These are phyloP conservation scores for Toxotes chatareus DNA, from an alignment of 2,113 vertebrate genomes.

Conservation along the genomic window DNA sequence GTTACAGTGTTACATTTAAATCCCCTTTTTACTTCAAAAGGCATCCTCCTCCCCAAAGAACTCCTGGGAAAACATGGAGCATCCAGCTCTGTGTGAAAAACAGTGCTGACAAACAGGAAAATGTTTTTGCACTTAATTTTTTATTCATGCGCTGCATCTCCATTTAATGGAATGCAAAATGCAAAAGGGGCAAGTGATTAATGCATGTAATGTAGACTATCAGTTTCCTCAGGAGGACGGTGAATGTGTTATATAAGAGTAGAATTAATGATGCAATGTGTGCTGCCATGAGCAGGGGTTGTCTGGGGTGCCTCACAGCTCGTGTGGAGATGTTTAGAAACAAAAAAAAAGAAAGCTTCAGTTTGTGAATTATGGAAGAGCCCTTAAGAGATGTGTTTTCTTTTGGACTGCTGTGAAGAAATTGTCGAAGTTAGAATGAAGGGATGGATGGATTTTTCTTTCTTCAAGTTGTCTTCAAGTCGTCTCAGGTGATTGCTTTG, in stretches of 20 bases:
- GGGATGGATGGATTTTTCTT: background rate
- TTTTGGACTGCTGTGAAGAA: background rate
- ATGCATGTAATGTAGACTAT: conserved; percentile 36
- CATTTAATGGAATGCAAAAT: conserved; percentile 47
- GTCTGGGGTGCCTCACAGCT: conserved; percentile 20
- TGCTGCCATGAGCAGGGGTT: conserved; percentile 10
- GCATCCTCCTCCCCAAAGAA: background rate
- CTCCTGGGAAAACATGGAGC: conserved; percentile 22
- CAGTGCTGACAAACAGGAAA: conserved; percentile 43
- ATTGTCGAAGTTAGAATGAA: background rate
- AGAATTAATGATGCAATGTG: conserved; percentile 58
- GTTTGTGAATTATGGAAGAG: conserved; percentile 49
- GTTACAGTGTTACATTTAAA: conserved; percentile 16
- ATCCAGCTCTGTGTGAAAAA: conserved; percentile 31
- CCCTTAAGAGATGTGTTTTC: background rate
- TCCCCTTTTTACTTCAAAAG: conserved; percentile 43
- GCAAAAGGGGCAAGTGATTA: conserved; percentile 50
- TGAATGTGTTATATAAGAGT: conserved; percentile 51
- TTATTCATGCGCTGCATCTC: conserved; percentile 42
- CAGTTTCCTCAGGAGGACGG: conserved; percentile 16
- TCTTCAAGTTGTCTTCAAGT: background rate
- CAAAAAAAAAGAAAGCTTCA: background rate
- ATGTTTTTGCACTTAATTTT: conserved; percentile 39
- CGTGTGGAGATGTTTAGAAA: conserved; percentile 8
- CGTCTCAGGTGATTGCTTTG: background rate